Evolutionary conservation across 2,797 vertebrate species (phyloP).

Genomic region (Caiman crocodilus): DNA sequence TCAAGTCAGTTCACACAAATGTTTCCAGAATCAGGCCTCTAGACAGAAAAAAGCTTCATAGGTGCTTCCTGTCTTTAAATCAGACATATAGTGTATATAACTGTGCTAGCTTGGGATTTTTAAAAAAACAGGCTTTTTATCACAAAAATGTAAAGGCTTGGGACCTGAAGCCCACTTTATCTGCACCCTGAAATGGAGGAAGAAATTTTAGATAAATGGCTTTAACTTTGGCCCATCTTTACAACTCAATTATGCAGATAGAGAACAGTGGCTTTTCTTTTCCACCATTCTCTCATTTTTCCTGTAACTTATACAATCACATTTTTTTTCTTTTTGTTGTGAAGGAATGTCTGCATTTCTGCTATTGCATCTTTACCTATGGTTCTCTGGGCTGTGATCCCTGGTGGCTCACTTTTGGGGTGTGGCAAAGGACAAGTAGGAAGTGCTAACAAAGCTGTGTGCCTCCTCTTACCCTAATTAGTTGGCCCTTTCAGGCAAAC

Average conservation of each 20-base stretch:
- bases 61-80: not conserved
- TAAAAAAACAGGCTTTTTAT: not conserved
- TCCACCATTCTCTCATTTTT: not conserved
- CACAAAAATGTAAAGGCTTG: not conserved
- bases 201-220: not conserved
- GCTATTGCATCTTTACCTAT: not conserved
- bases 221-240: not conserved
- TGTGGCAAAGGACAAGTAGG: not conserved
- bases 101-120: not conserved
- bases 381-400: not conserved
- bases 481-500: not conserved
- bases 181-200: not conserved
- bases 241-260: not conserved
- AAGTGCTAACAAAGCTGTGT: not conserved
- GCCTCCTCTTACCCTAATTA: not conserved
- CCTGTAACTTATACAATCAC: rapidly evolving
- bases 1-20: not conserved
- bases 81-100: no score
- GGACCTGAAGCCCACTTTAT: not conserved
- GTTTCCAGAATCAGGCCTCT: not conserved
- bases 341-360: not conserved
- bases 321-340: not conserved
- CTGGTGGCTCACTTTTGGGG: not conserved
- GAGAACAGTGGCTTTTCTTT: not conserved
- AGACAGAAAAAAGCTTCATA: not conserved